These are phyloP conservation scores for Tetranychus urticae DNA, from an alignment of 1,140 invertebrate species.

Conservation along the genomic window DNA sequence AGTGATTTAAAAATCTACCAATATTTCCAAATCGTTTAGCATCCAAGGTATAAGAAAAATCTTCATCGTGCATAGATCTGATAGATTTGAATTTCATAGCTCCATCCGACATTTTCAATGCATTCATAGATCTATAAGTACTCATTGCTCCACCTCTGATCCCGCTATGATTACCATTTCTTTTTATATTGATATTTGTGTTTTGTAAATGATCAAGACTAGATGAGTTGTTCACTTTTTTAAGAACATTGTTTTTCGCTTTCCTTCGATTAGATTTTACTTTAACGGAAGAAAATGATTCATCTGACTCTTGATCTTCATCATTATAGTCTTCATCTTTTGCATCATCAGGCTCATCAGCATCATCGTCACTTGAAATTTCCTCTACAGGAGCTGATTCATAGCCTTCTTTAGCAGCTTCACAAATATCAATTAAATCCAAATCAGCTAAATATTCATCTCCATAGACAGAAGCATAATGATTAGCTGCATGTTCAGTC, in stretches of 20 bases:
- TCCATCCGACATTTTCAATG: neutral
- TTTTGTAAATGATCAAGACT: too few relatives aligned
- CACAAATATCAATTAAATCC: constrained; percentile 53
- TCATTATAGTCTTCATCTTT: neutral
- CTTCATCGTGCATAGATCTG: neutral
- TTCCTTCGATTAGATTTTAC: neutral
- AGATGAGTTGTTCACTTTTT: neutral
- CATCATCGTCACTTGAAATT: neutral
- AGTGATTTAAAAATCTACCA: constrained; percentile 87
- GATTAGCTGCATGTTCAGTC: constrained; percentile 63
- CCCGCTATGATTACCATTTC: too few relatives aligned
- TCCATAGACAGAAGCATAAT: constrained; percentile 52
- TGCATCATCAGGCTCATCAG: neutral
- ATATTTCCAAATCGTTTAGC: constrained; percentile 63
- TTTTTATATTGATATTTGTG: too few relatives aligned
- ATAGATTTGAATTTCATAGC: neutral
- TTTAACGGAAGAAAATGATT: too few relatives aligned
- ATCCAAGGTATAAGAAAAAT: constrained; percentile 38
- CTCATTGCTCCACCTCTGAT: neutral
- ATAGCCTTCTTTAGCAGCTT: constrained; percentile 12
- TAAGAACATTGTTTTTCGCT: neutral
- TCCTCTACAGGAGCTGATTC: neutral
- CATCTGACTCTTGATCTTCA: neutral
- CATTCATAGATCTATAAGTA: too few relatives aligned
- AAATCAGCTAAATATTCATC: constrained; percentile 48